Percentiles rank a stretch among this genome's conserved stretches.
Conservation (phyloP, 2,113 vertebrate genomes). For the Pleuronectes platessa region DNA sequence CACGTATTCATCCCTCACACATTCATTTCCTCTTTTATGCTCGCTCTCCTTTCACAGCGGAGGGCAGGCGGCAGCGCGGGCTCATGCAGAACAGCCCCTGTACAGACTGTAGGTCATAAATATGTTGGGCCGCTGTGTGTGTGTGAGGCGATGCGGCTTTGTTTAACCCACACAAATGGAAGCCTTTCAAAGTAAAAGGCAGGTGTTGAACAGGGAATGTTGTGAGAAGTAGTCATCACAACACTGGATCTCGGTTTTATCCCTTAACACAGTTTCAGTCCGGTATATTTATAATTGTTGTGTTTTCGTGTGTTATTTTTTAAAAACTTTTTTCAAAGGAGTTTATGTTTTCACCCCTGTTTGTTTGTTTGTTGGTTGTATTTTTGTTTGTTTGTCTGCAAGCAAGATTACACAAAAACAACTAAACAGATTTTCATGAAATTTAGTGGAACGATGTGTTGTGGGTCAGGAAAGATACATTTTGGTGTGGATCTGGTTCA, state of each 20-base stretch:
- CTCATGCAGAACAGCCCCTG: slow-evolving; percentile 86
- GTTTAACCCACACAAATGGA: slow-evolving; percentile 87
- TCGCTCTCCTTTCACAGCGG: slow-evolving; percentile 89
- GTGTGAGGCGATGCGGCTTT: slow-evolving; percentile 88
- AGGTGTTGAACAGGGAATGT: slow-evolving; percentile 70
- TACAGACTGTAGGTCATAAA: slow-evolving; percentile 96
- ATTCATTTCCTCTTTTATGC: slow-evolving; percentile 99
- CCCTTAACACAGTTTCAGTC: no score
- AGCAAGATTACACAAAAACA: no score
- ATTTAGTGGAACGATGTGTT: no score
- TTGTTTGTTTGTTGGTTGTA: no score
- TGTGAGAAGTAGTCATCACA: background rate
- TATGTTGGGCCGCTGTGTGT: slow-evolving; percentile 84
- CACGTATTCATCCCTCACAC: slow-evolving; percentile 97
- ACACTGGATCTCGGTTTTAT: background rate
- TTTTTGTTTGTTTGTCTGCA: background rate
- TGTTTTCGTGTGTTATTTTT: background rate
- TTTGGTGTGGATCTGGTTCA: no score
- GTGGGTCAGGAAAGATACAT: no score
- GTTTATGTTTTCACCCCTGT: no score
- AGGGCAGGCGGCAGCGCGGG: slow-evolving; percentile 87
- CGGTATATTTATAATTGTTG: background rate
- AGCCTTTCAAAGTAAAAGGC: slow-evolving; percentile 86
- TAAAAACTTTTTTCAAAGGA: no score
- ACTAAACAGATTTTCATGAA: no score